Base-by-base conservation (phyloP, 2,113 vertebrate genomes). In the Takifugu flavidus region DNA sequence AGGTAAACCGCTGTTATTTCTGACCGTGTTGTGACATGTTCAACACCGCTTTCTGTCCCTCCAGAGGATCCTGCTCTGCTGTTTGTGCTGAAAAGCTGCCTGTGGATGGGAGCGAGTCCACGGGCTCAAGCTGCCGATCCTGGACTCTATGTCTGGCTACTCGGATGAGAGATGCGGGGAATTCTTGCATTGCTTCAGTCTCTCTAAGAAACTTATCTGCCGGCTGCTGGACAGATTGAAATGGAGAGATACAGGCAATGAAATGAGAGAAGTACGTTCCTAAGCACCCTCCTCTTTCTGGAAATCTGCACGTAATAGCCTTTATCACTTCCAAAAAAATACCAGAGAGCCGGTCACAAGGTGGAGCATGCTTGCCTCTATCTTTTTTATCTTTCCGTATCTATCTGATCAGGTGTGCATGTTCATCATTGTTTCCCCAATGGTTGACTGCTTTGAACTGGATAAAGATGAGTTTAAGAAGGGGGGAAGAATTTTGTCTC, bases 251-350 rank as follows among this genome's bases (percentile, higher is more conserved):
- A 64, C 27, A 72, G 57, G 1, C 70, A 13, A 31, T 31, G 57
- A 64, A 74, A 78, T 65, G 57, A 73, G 65, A 56, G 62, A 64
- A 28, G 53, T 29, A 56, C 70, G 66, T 69, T 75, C 74, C 55
- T 60, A 62, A 61, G 65, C 47, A n/a, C 74, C 64, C 67, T 54
- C 72, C 63, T 64, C 54, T 67, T 78, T 84, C 61, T 67, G 53
- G 62, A 83, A 82, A 81, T 83, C 72, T 72, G 78, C 76, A 15
- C 56, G 78, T 84, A 78, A 81, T 67, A 56, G 65, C 55, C 65
- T 69, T 75, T 70, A 78, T 73, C 58, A 69, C 59, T 66, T 66
- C 72, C 66, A 39, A 70, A 79, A 82, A 79, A 82, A 79, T 75
- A 80, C 76, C 65, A 53, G 66, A 70, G 63, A 78, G 59, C 72